Base-by-base conservation (phyloP, 2,888 invertebrate species). In the Ormyrus labotus region DNA sequence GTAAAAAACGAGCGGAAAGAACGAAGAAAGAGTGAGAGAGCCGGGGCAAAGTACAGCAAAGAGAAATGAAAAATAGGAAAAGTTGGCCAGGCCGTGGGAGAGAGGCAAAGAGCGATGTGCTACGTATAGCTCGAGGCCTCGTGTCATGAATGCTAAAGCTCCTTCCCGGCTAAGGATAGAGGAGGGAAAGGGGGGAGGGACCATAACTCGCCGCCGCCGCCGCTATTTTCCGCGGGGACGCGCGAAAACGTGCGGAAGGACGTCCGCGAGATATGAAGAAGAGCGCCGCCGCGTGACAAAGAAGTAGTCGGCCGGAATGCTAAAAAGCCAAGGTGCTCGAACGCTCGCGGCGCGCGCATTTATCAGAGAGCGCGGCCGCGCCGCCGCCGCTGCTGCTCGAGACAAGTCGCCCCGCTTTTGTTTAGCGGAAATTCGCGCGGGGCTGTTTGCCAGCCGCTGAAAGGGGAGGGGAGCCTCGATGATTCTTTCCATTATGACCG, bases 1-100 rank as follows among this genome's bases (percentile, higher is more conserved):
- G 19, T 55, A 55, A 55, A 69, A 47, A 57, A n/a, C 57, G 45
- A 69, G 8, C 10, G 34, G 11, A 51, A 53, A 8, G 51, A 55
- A 47, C 55, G 57, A 19, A 19, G 19, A 19, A 19, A 19, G 19
- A 19, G 19, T 1, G 19, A 53, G 3, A 47, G 9, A 61, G 50
- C 57, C n/a, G 7, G 48, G 50, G 64, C 57, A 58, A 65, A 73
- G 64, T 48, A 50, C 57, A n/a, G 65, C 7, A 48, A 57, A 19
- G 48, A 34, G 67, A 67, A 67, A 76, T 76, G 76, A 76, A 69
- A 76, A 76, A 69, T 68, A 68, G 76, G 61, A 76, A 76, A 76
- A 76, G 68, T 76, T 76, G 61, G 8, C 58, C 11, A 19, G 19
- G 19, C 19, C 6, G n/a, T n/a, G 47, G 48, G 7, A 6, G 53